Percentiles rank a stretch among this genome's conserved stretches.
These are phyloP conservation scores for Apis dorsata DNA, from an alignment of 1,140 invertebrate genomes.

Conservation along the genomic window DNA sequence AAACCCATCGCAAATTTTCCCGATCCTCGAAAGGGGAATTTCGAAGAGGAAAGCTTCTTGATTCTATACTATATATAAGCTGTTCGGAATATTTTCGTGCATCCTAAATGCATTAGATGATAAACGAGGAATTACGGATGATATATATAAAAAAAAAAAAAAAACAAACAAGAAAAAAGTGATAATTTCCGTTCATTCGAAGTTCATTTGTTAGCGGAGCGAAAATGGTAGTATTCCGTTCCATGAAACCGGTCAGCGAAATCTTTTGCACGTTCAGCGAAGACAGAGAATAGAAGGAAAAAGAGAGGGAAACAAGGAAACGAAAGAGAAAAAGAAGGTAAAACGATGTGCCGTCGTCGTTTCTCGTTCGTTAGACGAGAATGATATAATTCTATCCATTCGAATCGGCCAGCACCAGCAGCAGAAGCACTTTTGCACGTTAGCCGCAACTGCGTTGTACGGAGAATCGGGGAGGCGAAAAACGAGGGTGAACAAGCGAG, in stretches of 20 bases:
- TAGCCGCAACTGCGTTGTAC: slow-evolving; percentile 1
- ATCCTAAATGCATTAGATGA: not conserved
- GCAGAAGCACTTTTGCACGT: slow-evolving; percentile 37
- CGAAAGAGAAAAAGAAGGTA: not conserved
- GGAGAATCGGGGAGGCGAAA: slow-evolving; percentile 6
- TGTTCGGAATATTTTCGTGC: not conserved
- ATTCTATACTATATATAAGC: not conserved
- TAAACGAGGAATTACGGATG: not conserved
- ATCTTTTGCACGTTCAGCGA: slow-evolving; percentile 38
- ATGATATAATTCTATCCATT: slow-evolving; percentile 31
- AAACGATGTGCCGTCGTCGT: not conserved
- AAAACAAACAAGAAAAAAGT: not conserved
- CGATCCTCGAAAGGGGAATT: not conserved
- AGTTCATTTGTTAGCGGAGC: slow-evolving; percentile 3
- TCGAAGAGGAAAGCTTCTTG: not conserved
- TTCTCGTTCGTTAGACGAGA: slow-evolving; percentile 29
- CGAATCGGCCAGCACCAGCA: slow-evolving; percentile 25
- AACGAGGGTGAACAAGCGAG: slow-evolving; percentile 15
- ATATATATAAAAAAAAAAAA: no score
- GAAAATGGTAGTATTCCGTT: slow-evolving; percentile 22
- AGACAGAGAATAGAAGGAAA: not conserved
- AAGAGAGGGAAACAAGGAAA: not conserved
- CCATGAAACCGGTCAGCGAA: slow-evolving; percentile 13
- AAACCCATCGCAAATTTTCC: slow-evolving; percentile 4
- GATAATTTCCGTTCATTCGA: not conserved